These are phyloP conservation scores for Luperina nickerlii DNA, from an alignment of 2,888 invertebrate genomes.

Conservation along the genomic window DNA sequence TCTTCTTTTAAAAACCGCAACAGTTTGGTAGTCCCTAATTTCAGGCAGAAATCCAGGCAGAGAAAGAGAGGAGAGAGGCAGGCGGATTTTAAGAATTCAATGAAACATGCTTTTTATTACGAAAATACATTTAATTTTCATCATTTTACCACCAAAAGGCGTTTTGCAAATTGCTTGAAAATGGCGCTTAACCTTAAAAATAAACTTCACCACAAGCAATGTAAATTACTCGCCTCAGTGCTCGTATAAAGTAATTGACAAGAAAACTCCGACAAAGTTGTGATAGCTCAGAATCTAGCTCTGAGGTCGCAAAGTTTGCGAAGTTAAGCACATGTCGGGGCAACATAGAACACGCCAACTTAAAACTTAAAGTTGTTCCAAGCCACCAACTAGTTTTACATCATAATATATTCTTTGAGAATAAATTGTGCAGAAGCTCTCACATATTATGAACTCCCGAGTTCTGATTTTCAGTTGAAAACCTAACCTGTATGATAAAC, in stretches of 20 bases:
- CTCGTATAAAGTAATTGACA: conserved; percentile 40
- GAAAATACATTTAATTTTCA: neutral
- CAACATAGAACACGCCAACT: conserved; percentile 28
- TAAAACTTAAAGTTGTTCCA: conserved; percentile 39
- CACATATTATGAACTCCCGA: neutral
- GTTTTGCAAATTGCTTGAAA: neutral
- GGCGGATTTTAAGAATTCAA: neutral
- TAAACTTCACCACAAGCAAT: neutral
- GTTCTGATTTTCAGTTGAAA: conserved; percentile 13
- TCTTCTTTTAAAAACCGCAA: too few species aligned
- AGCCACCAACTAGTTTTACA: conserved; percentile 20
- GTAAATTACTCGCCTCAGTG: conserved; percentile 6
- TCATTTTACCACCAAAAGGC: neutral
- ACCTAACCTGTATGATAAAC: neutral
- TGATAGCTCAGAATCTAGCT: conserved; percentile 32
- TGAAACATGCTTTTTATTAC: neutral
- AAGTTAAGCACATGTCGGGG: conserved; percentile 51
- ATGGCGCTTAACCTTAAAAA: neutral
- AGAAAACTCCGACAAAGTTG: conserved; percentile 24
- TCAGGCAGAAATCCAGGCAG: too few species aligned
- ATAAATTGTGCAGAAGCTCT: neutral
- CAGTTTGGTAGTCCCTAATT: too few species aligned
- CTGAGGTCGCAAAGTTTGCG: conserved; percentile 35
- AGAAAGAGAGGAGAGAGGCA: too few species aligned
- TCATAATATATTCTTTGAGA: conserved; percentile 34